Base-by-base conservation (phyloP, 2,113 vertebrate species). In the Microtus montanus region DNA sequence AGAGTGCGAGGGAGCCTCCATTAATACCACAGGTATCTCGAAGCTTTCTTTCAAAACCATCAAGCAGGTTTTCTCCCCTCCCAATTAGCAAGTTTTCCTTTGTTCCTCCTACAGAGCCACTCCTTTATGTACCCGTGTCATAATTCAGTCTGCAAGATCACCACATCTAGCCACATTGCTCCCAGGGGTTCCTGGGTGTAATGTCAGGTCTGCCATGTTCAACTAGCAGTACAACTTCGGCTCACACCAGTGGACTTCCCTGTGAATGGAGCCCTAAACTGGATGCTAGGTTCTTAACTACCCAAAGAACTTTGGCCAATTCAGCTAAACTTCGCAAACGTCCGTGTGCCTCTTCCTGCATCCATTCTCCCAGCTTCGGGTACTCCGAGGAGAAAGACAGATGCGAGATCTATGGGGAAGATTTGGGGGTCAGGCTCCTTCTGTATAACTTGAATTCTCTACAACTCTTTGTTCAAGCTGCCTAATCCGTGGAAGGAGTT, bases 121-220 rank as follows among this genome's bases (percentile, higher is more conserved):
- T 58, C 49, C 28, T 83, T 54, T 17, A 9, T 10, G 5, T 3
- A 12, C 10, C 1, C 28, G 14, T 17, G 49, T 3, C 54, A 0
- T 71, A 22, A n/a, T 41, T 82, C n/a, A 33, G 24, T 24, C 54
- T 14, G 61, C n/a, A 52, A 28, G 38, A 38, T 1, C 7, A 38
- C 61, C 41, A 3, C 19, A 71, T 35, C 52, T 17, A 22, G 12
- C 26, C 79, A n/a, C 22, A 22, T 3, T 38, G 54, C 47, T 41
- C 68, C 70, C 63, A 13, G 75, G 85, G 22, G 49, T 9, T 1
- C 15, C 5, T 0, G 10, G 7, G 15, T 47, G 0, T 28, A 14
- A 33, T 0, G 22, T 15, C 49, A 11, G 54, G 10, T 24, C 33
- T 9, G 1, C 10, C 0, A 12, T 7, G 10, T 44, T 77, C 30